A percentile compares a stretch with the other conserved stretches of the same genome.
Evolutionary conservation across 2,113 vertebrate genomes (phyloP).

Genomic region (Leptobrachium leishanense): DNA sequence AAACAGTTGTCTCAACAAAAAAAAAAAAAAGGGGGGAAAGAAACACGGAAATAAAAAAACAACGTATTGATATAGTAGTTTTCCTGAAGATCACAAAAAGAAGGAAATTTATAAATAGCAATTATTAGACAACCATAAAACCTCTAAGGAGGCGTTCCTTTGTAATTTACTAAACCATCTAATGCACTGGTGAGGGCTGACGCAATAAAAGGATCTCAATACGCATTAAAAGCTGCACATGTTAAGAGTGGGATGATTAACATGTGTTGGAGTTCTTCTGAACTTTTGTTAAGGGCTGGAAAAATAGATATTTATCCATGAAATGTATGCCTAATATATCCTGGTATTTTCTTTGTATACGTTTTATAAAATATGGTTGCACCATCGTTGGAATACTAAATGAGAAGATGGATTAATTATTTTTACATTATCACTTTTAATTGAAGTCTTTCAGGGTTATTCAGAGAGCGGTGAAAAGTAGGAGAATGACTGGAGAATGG

Average conservation of each 20-base stretch:
- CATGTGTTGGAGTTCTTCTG: slow-evolving; percentile 9
- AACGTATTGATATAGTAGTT: slow-evolving; percentile 51
- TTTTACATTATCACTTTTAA: too few relatives aligned
- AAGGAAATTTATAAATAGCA: slow-evolving; percentile 49
- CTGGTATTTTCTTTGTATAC: background rate
- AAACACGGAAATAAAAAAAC: slow-evolving; percentile 48
- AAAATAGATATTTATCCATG: background rate
- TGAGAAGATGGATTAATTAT: too few relatives aligned
- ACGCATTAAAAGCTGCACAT: background rate
- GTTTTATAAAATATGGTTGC: background rate
- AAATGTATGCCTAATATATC: background rate
- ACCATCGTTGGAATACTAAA: too few relatives aligned
- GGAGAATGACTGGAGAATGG: too few relatives aligned
- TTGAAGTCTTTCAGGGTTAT: too few relatives aligned
- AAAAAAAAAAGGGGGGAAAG: slow-evolving; percentile 19
- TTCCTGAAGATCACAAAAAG: slow-evolving; percentile 41
- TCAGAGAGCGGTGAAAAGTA: too few relatives aligned
- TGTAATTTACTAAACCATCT: slow-evolving; percentile 14
- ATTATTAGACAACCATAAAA: slow-evolving; percentile 42
- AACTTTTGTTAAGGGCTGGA: background rate
- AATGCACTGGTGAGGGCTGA: slow-evolving; percentile 4
- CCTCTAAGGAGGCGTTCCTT: slow-evolving; percentile 30
- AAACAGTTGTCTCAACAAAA: slow-evolving; percentile 64
- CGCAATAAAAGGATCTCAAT: slow-evolving; percentile 1
- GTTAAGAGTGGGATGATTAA: slow-evolving; percentile 7